A percentile compares a stretch with the other conserved stretches of the same genome.
Conservation (phyloP, 2,113 vertebrate genomes). For the Poecile atricapillus region DNA sequence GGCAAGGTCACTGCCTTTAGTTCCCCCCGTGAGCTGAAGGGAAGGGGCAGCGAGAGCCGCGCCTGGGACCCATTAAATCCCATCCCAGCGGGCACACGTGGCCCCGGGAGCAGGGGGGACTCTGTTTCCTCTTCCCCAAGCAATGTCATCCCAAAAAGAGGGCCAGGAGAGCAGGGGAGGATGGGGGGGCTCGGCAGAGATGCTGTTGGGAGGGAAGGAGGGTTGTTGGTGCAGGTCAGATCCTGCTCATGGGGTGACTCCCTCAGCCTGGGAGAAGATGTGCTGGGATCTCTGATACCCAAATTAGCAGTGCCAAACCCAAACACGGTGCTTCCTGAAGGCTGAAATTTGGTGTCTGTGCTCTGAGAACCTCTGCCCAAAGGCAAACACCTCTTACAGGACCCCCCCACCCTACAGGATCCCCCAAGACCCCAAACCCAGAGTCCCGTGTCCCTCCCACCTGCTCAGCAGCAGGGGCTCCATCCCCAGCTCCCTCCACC, state of each 20-base stretch:
- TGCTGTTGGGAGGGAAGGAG: not conserved
- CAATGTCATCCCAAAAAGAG: not conserved
- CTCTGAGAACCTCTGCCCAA: not conserved
- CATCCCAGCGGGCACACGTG: not conserved
- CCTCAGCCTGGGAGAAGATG: not conserved
- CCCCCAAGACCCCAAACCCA: not conserved
- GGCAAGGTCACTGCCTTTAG: not conserved
- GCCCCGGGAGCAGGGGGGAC: not conserved
- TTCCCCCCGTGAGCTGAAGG: not conserved
- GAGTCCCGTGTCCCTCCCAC: not conserved
- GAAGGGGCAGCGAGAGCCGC: not conserved
- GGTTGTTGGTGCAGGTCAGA: not conserved
- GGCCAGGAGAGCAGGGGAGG: not conserved
- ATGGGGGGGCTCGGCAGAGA: not conserved
- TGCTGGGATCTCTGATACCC: not conserved
- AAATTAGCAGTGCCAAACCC: not conserved
- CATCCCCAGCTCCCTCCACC: not conserved
- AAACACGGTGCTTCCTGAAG: rapidly evolving
- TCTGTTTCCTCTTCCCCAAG: not conserved
- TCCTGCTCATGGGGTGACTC: not conserved
- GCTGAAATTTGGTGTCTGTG: not conserved
- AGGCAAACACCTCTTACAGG: not conserved
- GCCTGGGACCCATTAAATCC: not conserved
- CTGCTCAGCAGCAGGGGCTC: not conserved
- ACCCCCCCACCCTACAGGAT: not conserved